A percentile compares a stretch with the other conserved stretches of the same genome.
phyloP scores from a whole-genome alignment of 2,888 invertebrate genomes.

The Cephonodes hylas region DNA sequence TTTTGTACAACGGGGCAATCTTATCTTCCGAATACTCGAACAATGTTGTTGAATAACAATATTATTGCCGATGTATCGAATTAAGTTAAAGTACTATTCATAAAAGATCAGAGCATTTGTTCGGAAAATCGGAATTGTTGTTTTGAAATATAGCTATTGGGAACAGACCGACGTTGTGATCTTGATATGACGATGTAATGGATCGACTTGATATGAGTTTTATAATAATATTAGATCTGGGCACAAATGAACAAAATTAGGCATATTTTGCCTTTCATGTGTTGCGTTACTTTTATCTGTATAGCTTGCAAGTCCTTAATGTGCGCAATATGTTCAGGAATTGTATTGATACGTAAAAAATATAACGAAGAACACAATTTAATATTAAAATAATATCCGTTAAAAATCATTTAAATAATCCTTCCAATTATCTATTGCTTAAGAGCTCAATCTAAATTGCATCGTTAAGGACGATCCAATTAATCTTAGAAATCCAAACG shows the following conservation, averaged over 20 bases:
- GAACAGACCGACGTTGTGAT: neutral
- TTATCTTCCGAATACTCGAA: slow-evolving; percentile 34
- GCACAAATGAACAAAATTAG: no score
- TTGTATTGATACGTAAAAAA: no score
- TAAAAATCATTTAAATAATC: no score
- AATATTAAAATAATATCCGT: no score
- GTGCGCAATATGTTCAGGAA: no score
- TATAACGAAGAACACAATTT: no score
- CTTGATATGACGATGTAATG: neutral
- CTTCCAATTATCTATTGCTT: no score
- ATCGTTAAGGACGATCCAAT: neutral
- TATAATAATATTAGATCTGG: no score
- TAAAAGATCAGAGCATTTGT: slow-evolving; percentile 23
- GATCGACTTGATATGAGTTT: neutral
- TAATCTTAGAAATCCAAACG: neutral
- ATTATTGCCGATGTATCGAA: slow-evolving; percentile 31
- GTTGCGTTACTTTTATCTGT: no score
- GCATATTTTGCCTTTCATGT: no score
- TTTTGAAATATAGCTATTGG: neutral
- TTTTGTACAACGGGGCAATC: slow-evolving; percentile 34
- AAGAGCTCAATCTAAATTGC: neutral
- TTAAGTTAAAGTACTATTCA: slow-evolving; percentile 17
- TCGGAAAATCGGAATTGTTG: slow-evolving; percentile 26
- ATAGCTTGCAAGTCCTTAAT: no score
- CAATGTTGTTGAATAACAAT: slow-evolving; percentile 22